phyloP scores from a whole-genome alignment of 2,888 invertebrate species.

The Chesias legatella region DNA sequence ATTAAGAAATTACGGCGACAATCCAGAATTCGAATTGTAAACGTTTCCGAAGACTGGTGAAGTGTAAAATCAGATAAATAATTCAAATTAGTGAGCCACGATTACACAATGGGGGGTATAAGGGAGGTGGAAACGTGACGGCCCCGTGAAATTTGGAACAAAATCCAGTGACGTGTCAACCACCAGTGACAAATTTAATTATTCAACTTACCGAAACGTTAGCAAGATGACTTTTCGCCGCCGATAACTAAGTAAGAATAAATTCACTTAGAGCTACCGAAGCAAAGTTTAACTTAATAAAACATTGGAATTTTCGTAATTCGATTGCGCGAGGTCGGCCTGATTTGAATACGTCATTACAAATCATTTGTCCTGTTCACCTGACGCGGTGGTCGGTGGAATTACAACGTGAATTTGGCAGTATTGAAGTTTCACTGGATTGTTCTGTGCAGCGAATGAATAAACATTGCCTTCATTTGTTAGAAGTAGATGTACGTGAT shows the following conservation, averaged over 20 bases:
- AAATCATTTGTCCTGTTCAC: slow-evolving; percentile 53
- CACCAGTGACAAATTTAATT: slow-evolving; percentile 78
- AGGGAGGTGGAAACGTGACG: slow-evolving; percentile 62
- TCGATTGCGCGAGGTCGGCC: slow-evolving; percentile 67
- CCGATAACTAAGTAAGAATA: slow-evolving; percentile 79
- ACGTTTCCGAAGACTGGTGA: slow-evolving; percentile 38
- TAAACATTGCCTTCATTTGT: neutral
- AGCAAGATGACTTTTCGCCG: slow-evolving; percentile 76
- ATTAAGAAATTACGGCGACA: slow-evolving; percentile 24
- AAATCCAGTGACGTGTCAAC: slow-evolving; percentile 76
- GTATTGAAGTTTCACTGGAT: slow-evolving; percentile 5
- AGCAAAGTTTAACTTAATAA: slow-evolving; percentile 79
- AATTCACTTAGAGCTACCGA: slow-evolving; percentile 77
- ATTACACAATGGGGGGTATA: slow-evolving; percentile 61
- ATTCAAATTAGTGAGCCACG: slow-evolving; percentile 73
- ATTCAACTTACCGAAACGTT: slow-evolving; percentile 79
- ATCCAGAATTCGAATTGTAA: slow-evolving; percentile 29
- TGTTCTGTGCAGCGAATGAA: slow-evolving; percentile 1
- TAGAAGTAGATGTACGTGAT: no score
- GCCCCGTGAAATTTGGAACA: slow-evolving; percentile 65
- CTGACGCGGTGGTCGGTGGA: slow-evolving; percentile 12
- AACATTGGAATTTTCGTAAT: slow-evolving; percentile 78
- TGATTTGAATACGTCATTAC: slow-evolving; percentile 76
- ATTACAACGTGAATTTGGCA: slow-evolving; percentile 13
- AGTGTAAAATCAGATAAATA: slow-evolving; percentile 75